A percentile compares a stretch with the other conserved stretches of the same genome.
Evolutionary conservation across 2,113 vertebrate genomes (phyloP).

Genomic region (Dipodomys ordii): DNA sequence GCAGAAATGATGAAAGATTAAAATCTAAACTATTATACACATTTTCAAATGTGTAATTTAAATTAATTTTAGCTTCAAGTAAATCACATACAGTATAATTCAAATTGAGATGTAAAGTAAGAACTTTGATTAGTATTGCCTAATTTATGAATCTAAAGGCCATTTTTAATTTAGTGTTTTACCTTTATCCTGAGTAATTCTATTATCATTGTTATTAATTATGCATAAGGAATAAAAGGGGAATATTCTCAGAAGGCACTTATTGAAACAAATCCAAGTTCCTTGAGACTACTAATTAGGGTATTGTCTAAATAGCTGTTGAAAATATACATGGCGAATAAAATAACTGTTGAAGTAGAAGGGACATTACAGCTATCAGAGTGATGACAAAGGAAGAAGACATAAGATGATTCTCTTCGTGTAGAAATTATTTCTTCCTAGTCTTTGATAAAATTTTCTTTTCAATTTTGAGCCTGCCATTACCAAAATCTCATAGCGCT

Average conservation of each 20-base stretch:
- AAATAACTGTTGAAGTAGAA: slow-evolving; percentile 2
- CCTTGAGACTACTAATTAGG: not conserved
- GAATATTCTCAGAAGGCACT: slow-evolving; percentile 32
- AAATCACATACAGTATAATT: not conserved
- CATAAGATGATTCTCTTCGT: not conserved
- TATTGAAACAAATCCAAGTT: slow-evolving; percentile 42
- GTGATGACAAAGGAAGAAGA: not conserved
- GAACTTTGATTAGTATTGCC: slow-evolving; percentile 26
- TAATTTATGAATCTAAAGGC: slow-evolving; percentile 18
- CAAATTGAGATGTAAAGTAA: slow-evolving; percentile 35
- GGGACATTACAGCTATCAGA: not conserved
- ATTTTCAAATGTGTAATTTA: slow-evolving; percentile 28
- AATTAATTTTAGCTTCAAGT: slow-evolving; percentile 33
- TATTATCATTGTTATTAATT: slow-evolving; percentile 39
- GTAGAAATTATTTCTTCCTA: not conserved
- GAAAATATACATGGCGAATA: not conserved
- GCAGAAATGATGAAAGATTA: not conserved
- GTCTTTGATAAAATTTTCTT: not conserved
- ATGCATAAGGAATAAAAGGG: not conserved
- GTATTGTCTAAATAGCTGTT: slow-evolving; percentile 36
- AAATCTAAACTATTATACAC: slow-evolving; percentile 19
- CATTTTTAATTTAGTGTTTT: slow-evolving; percentile 57
- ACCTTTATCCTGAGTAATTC: slow-evolving; percentile 39
- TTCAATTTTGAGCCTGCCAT: not conserved
- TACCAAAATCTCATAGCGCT: not conserved